Base-by-base conservation (phyloP, 2,113 vertebrate species). In the Capricornis sumatraensis region DNA sequence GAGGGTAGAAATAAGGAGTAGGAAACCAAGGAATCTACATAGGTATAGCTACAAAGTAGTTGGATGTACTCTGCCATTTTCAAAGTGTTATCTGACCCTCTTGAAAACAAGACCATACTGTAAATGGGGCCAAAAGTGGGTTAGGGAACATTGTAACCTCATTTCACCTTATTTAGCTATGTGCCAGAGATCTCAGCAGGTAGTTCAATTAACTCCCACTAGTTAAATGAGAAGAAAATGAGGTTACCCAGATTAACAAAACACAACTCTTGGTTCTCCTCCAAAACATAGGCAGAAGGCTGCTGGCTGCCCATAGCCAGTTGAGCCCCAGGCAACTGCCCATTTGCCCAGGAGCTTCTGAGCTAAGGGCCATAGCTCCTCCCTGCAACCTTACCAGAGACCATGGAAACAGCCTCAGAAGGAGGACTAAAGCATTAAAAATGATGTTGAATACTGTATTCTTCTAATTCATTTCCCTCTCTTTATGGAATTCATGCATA, bases 211-310 rank as follows among this genome's bases (percentile, higher is more conserved):
- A 98, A 97, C 97, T 98, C 89, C 95, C 81, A 96, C 97, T 97
- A 96, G 98, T 97, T 98, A 98, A 98, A 97, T 97, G 98, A 92
- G 96, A 97, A 97, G 97, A 97, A 98, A 98, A 98, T 91, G 97
- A 98, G 98, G 98, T 98, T 98, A 98, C 97, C 95, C 97, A 98
- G 96, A 98, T 98, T 96, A 97, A 94, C 97, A 94, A 97, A 97
- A 97, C 91, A 76, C 6, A 9, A 92, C 83, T 92, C 76, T 64
- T 55, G 88, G 92, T 85, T 84, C 36, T 93, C 30, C 78, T 94
- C 78, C 30, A 82, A 64, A 64, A 85, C 87, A 71, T 19, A 30
- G 62, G 19, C 92, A 55, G n/a, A 83, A 71, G 62, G 50, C 58
- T 91, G 33, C 19, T 4, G 21, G 88, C 45, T 74, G 27, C 57